phyloP scores from a whole-genome alignment of 2,797 vertebrate species.

The Ctenopoma kingsleyae region DNA sequence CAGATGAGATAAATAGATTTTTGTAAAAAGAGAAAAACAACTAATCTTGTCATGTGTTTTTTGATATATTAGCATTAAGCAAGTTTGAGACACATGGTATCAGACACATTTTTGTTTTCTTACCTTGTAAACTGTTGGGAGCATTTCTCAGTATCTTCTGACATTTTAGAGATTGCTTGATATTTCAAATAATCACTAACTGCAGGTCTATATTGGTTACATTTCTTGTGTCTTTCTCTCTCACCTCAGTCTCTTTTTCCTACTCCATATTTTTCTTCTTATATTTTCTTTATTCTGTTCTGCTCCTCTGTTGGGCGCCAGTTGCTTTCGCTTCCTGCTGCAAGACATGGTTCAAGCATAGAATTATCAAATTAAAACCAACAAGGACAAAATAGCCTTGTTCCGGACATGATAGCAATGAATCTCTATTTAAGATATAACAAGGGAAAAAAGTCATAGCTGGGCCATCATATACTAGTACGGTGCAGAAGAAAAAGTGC shows the following conservation, averaged over 20 bases:
- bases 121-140: no score
- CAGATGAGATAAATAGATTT: neutral
- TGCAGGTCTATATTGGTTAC: neutral
- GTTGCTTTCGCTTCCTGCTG: slow-evolving; percentile 59
- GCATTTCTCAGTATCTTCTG: neutral
- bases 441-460: neutral
- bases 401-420: slow-evolving; percentile 38
- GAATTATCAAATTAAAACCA: slow-evolving; percentile 50
- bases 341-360: slow-evolving; percentile 41
- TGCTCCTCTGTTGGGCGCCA: slow-evolving; percentile 45
- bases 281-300: slow-evolving; percentile 62
- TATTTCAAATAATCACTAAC: neutral
- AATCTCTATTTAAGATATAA: slow-evolving; percentile 30
- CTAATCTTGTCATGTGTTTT: neutral
- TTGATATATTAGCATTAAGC: neutral
- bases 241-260: slow-evolving; percentile 3
- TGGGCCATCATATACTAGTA: neutral
- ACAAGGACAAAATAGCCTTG: slow-evolving; percentile 43
- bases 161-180: neutral
- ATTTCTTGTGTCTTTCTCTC: neutral
- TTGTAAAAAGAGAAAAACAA: neutral
- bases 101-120: slow-evolving; percentile 11
- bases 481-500: neutral
- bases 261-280: neutral
- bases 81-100: slow-evolving; percentile 5